Conservation (phyloP, 2,797 vertebrate species). For the Gila robusta region DNA sequence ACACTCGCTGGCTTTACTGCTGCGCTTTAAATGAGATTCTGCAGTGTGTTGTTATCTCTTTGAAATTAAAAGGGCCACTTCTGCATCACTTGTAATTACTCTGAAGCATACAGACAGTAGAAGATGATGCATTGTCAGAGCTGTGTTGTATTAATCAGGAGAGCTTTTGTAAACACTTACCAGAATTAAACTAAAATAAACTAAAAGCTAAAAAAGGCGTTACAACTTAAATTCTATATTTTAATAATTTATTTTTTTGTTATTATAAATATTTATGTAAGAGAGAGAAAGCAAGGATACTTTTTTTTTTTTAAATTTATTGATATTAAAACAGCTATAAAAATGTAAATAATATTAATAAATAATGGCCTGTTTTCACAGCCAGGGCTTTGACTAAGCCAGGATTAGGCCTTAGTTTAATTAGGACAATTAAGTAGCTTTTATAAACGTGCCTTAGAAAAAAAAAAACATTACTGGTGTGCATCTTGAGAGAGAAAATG, state of each 20-base stretch:
- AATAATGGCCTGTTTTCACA: too few species aligned
- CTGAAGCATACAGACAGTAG: background rate
- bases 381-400: too few species aligned
- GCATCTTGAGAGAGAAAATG: too few species aligned
- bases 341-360: background rate
- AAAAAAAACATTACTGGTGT: too few species aligned
- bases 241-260: background rate
- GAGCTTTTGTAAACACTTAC: background rate
- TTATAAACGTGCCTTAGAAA: too few species aligned
- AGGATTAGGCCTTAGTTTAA: too few species aligned
- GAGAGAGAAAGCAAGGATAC: background rate
- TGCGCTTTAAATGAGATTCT: background rate
- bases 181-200: background rate
- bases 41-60: background rate
- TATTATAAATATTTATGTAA: background rate
- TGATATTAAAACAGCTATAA: background rate
- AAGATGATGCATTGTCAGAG: background rate
- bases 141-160: background rate
- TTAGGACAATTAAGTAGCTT: too few species aligned
- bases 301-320: too few species aligned
- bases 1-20: background rate
- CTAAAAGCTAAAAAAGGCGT: background rate
- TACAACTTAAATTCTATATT: background rate
- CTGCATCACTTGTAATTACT: slow-evolving; percentile 18
- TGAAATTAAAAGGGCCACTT: slow-evolving; percentile 23